Base-by-base conservation (phyloP, 2,888 invertebrate species). In the Scaptomyza polygonia region DNA sequence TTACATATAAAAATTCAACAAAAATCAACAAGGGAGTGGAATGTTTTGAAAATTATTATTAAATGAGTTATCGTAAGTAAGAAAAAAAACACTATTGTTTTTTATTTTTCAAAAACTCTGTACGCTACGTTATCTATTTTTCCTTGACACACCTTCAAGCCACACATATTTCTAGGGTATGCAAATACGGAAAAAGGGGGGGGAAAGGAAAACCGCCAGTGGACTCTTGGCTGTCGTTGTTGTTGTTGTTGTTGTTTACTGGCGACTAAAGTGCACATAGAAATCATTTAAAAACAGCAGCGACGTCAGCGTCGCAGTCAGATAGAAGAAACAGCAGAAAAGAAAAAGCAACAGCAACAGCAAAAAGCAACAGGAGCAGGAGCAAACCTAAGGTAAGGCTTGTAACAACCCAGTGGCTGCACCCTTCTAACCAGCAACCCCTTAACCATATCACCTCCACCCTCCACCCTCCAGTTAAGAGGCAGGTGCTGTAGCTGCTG, bases 281-380 rank as follows among this genome's bases (percentile, higher is more conserved):
- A 87, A 83, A 87, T 87, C 86, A 83, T 87, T 83, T 85, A 87
- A 83, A 82, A 86, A 72, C 86, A 72, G 65, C 80, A 82, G 63
- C 74, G 49, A 54, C 47, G 56, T 29, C 47, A 29, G 49, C 77
- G 36, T 29, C 71, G 65, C 68, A 68, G 72, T 43, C 62, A 63
- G 59, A 54, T 66, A 58, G 43, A 43, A 57, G 32, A 36, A 57
- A 40, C 36, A 40, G 30, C 51, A n/a, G n/a, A n/a, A n/a, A n/a
- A n/a, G n/a, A n/a, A n/a, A 14, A 29, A 59, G 18, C 14, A 27
- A 32, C 21, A 43, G 42, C 8, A 58, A 44, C 44, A 34, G 54
- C n/a, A n/a, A n/a, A 14, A 29, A 59, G 18, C 14, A 27, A 32
- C 21, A 43, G 42, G 11, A 58, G 48, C 44, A 34, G 54, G 39